phyloP scores from a whole-genome alignment of 2,888 invertebrate species.

The Pterobdella sp. region DNA sequence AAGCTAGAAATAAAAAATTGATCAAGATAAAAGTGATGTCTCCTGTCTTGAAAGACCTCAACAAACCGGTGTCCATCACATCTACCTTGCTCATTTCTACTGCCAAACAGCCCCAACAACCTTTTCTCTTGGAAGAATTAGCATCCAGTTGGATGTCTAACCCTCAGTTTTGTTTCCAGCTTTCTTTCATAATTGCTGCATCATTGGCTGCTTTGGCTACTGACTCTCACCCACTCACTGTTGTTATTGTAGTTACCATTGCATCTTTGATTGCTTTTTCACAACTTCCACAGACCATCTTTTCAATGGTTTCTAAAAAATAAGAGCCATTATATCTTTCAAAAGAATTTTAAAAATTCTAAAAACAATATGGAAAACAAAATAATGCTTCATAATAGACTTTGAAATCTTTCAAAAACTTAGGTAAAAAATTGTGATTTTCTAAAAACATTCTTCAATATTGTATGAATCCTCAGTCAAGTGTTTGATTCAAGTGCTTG shows the following conservation, averaged over 20 bases:
- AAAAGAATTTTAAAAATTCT: no score
- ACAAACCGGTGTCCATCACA: not conserved
- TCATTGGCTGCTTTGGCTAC: constrained; percentile 3
- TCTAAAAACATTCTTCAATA: no score
- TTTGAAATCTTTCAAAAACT: no score
- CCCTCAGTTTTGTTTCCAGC: not conserved
- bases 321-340: no score
- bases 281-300: not conserved
- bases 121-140: not conserved
- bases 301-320: no score
- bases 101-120: not conserved
- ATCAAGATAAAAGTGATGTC: not conserved
- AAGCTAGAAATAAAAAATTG: not conserved
- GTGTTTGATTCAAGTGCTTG: no score
- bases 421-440: no score
- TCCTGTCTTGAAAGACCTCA: not conserved
- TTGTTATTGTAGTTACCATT: not conserved
- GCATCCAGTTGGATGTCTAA: not conserved
- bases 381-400: no score
- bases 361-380: no score
- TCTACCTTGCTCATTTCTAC: not conserved
- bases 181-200: not conserved
- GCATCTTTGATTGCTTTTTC: constrained; percentile 1
- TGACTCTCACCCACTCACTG: constrained; percentile 1
- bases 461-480: no score